Conservation (phyloP, 2,888 invertebrate genomes). For the Standfussiana lucernea region DNA sequence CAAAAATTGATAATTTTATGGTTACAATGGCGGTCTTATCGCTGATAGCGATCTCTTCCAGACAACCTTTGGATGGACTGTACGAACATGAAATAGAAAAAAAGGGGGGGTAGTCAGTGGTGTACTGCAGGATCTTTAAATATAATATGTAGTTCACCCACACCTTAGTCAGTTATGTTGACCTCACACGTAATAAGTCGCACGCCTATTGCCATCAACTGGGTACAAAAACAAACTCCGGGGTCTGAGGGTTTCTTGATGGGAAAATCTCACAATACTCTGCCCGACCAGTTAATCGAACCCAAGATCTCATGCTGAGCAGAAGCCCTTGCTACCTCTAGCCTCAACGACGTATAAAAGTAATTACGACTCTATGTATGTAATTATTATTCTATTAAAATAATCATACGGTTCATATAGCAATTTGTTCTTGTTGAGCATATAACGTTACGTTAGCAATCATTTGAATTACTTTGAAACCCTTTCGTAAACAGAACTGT, state of each 20-base stretch:
- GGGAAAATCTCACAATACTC: not conserved
- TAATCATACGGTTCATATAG: not conserved
- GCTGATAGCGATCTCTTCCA: too few species aligned
- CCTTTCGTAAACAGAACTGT: not conserved
- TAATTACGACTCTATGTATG: not conserved
- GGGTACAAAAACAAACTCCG: not conserved
- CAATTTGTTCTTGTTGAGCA: not conserved
- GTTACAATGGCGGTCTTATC: too few species aligned
- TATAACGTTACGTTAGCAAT: not conserved
- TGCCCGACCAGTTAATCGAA: not conserved
- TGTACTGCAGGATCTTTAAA: too few species aligned
- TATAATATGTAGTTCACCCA: too few species aligned
- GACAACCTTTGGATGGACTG: too few species aligned
- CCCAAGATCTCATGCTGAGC: not conserved
- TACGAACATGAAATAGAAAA: too few species aligned
- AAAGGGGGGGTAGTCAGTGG: too few species aligned
- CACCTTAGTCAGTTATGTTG: too few species aligned
- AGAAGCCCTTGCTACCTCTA: not conserved
- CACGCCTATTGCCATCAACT: not conserved
- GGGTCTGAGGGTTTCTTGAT: not conserved
- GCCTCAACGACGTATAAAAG: not conserved
- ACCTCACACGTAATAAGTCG: too few species aligned
- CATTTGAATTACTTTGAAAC: constrained; percentile 2
- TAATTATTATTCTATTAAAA: not conserved
- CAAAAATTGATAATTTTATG: too few species aligned